phyloP scores from a whole-genome alignment of 1,140 invertebrate species.

The Bombus soroeensis region DNA sequence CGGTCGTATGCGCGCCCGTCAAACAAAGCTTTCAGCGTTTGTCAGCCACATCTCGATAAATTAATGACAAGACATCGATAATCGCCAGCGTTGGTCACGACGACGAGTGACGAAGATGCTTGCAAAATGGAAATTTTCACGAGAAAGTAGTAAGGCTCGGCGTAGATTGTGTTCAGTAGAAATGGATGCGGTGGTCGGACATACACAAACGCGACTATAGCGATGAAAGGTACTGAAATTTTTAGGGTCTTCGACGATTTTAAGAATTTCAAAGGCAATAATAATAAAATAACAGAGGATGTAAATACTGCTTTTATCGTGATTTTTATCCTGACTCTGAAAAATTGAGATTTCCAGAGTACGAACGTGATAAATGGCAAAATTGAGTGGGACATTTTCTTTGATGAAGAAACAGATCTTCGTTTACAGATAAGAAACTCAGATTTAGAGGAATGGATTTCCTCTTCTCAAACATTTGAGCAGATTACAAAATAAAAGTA shows the following conservation, averaged over 20 bases:
- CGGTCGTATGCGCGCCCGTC: not conserved
- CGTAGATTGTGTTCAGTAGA: not conserved
- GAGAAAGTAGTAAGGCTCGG: not conserved
- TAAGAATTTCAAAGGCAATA: not conserved
- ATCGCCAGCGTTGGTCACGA: not conserved
- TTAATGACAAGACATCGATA: conserved; percentile 19
- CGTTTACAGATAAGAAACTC: no score
- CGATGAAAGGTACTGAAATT: not conserved
- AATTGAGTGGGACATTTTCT: no score
- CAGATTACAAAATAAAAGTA: no score
- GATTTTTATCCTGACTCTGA: no score
- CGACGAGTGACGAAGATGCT: not conserved
- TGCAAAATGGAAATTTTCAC: not conserved
- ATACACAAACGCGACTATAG: not conserved
- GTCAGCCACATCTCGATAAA: not conserved
- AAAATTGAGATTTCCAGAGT: no score
- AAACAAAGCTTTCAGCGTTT: not conserved
- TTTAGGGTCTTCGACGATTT: not conserved
- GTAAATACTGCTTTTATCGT: no score
- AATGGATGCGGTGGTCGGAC: no score
- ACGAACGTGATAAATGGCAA: no score
- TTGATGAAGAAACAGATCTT: no score
- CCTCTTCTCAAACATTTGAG: no score
- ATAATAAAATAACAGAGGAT: no score
- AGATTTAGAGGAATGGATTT: no score